Evolutionary conservation across 2,888 invertebrate genomes (phyloP).

Genomic region (Carterocephalus palaemon): DNA sequence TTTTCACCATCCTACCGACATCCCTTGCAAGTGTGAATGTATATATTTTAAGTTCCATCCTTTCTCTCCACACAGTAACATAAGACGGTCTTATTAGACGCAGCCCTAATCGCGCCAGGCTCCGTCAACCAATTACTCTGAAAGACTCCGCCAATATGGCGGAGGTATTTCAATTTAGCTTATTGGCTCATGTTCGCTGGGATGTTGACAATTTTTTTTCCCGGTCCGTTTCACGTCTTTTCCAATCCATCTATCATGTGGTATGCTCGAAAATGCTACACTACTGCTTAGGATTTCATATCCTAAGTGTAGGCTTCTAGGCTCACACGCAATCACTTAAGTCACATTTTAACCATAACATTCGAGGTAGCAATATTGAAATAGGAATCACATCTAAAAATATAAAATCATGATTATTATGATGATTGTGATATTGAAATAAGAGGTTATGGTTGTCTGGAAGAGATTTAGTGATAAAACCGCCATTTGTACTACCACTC

Average conservation of each 20-base stretch:
- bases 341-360: too few relatives aligned
- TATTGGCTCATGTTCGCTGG: conserved; percentile 71
- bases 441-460: too few relatives aligned
- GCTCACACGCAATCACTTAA: too few relatives aligned
- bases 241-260: conserved; percentile 60
- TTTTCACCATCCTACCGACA: too few relatives aligned
- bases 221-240: conserved; percentile 59
- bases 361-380: too few relatives aligned
- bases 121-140: conserved; percentile 71
- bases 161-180: conserved; percentile 73
- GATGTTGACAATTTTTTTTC: conserved; percentile 70
- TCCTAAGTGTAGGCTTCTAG: too few relatives aligned
- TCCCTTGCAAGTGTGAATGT: too few relatives aligned
- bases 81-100: conserved; percentile 20
- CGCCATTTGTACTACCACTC: too few relatives aligned
- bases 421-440: too few relatives aligned
- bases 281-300: conserved; percentile 15
- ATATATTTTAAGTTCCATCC: conserved; percentile 11
- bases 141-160: conserved; percentile 60
- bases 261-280: conserved; percentile 36
- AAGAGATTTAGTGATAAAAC: too few relatives aligned
- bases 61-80: conserved; percentile 7
- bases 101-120: conserved; percentile 53
- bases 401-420: too few relatives aligned
- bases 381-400: too few relatives aligned